Percentiles rank a stretch among this genome's conserved stretches.
These are phyloP conservation scores for Siphamia tubifer DNA, from an alignment of 2,113 vertebrate species.

Conservation along the genomic window DNA sequence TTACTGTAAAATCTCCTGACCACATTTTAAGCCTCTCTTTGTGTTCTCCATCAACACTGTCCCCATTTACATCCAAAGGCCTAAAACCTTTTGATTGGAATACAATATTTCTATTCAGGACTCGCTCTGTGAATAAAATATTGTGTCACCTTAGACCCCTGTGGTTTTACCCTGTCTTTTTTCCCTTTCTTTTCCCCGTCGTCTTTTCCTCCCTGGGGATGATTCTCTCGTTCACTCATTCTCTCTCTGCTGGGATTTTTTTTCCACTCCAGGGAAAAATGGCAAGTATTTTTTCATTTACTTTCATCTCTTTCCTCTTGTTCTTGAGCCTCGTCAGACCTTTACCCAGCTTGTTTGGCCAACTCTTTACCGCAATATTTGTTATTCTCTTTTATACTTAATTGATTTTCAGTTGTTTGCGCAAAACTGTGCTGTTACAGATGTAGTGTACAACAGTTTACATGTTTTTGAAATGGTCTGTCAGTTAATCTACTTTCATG, in stretches of 20 bases:
- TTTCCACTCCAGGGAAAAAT: constrained; percentile 78
- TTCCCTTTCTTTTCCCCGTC: constrained; percentile 54
- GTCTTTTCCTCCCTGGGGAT: constrained; percentile 63
- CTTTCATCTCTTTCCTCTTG: constrained; percentile 51
- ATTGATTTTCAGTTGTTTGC: constrained; percentile 13
- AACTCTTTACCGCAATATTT: constrained; percentile 7
- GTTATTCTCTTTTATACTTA: background rate
- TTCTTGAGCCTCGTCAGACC: constrained; percentile 16
- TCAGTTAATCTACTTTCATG: background rate
- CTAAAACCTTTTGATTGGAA: constrained; percentile 48
- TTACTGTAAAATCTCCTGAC: constrained; percentile 15
- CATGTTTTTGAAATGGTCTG: too few relatives aligned
- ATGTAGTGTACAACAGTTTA: background rate
- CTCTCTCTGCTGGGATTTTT: constrained; percentile 74
- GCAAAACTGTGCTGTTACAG: background rate
- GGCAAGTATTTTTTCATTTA: constrained; percentile 77
- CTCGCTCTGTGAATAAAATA: constrained; percentile 83
- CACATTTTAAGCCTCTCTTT: constrained; percentile 44
- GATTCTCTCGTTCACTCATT: constrained; percentile 49
- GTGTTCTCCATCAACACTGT: constrained; percentile 41
- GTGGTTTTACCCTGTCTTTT: constrained; percentile 79
- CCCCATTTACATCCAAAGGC: constrained; percentile 58
- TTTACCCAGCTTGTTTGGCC: constrained; percentile 25
- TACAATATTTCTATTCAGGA: constrained; percentile 84
- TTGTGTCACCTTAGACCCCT: constrained; percentile 75